A percentile compares a stretch with the other conserved stretches of the same genome.
These are phyloP conservation scores for Mimas tiliae DNA, from an alignment of 2,888 invertebrate genomes.

Conservation along the genomic window DNA sequence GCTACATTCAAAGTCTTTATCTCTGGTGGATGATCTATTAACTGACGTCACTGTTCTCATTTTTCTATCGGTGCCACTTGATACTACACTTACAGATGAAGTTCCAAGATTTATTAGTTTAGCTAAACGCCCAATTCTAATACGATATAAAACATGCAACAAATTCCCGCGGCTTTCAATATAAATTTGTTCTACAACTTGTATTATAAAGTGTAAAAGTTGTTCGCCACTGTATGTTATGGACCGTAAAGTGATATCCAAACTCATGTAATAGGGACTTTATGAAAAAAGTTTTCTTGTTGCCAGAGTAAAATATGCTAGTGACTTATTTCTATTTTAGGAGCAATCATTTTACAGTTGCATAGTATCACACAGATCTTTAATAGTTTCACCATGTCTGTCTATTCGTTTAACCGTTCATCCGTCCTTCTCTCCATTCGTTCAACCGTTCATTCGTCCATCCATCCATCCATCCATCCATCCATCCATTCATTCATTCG, in stretches of 20 bases:
- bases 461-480: no score
- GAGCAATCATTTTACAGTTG: background rate
- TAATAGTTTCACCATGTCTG: background rate
- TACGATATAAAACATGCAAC: background rate
- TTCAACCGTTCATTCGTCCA: no score
- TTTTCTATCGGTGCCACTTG: no score
- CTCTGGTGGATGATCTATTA: no score
- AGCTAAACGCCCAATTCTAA: background rate
- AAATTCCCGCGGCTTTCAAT: constrained; percentile 1
- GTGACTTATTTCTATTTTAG: constrained; percentile 4
- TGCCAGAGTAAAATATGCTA: constrained; percentile 7
- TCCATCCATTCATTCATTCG: no score
- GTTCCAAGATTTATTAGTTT: no score
- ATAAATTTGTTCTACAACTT: constrained; percentile 10
- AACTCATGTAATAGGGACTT: constrained; percentile 34
- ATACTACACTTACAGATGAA: no score
- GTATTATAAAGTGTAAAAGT: constrained; percentile 12
- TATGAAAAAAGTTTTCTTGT: constrained; percentile 42
- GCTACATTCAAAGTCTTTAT: no score
- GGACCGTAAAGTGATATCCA: constrained; percentile 33
- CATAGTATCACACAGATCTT: background rate
- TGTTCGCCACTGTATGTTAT: constrained; percentile 22
- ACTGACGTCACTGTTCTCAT: no score
- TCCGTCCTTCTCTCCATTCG: no score
- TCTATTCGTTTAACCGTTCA: no score